phyloP scores from a whole-genome alignment of 2,797 vertebrate genomes.

The Geotrypetes seraphini region DNA sequence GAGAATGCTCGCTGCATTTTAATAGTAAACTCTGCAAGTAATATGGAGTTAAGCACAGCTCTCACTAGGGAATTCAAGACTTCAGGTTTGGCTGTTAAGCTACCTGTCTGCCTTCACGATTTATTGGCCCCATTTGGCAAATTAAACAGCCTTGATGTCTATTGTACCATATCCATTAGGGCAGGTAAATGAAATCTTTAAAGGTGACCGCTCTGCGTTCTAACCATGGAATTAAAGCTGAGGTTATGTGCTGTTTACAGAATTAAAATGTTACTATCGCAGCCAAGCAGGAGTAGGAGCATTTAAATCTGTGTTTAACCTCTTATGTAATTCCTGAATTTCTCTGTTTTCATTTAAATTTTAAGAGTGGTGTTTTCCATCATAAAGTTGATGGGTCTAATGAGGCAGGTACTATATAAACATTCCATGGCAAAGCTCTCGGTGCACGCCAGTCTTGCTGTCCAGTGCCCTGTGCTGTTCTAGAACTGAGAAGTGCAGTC shows the following conservation, averaged over 20 bases:
- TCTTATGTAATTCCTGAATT: no score
- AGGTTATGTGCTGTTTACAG: background rate
- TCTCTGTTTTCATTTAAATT: no score
- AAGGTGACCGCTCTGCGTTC: slow-evolving; percentile 39
- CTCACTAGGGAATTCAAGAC: slow-evolving; percentile 32
- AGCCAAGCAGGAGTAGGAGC: background rate
- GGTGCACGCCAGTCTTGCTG: no score
- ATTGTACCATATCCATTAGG: slow-evolving; percentile 39
- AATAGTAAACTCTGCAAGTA: slow-evolving; percentile 40
- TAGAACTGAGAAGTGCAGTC: no score
- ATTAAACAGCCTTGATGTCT: slow-evolving; percentile 41
- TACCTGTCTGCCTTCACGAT: slow-evolving; percentile 33
- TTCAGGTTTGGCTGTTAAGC: slow-evolving; percentile 38
- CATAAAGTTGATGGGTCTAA: no score
- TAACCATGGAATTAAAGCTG: slow-evolving; percentile 21
- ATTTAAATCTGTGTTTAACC: no score
- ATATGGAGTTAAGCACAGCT: slow-evolving; percentile 36
- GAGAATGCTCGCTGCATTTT: no score
- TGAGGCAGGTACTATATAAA: no score
- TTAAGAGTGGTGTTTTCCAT: no score
- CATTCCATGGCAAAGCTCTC: no score
- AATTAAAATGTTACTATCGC: no score
- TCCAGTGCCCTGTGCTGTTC: no score
- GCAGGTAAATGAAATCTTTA: slow-evolving; percentile 42
- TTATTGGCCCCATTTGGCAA: slow-evolving; percentile 44